Conservation (phyloP, 1,140 invertebrate genomes). For the Halesus radiatus region DNA sequence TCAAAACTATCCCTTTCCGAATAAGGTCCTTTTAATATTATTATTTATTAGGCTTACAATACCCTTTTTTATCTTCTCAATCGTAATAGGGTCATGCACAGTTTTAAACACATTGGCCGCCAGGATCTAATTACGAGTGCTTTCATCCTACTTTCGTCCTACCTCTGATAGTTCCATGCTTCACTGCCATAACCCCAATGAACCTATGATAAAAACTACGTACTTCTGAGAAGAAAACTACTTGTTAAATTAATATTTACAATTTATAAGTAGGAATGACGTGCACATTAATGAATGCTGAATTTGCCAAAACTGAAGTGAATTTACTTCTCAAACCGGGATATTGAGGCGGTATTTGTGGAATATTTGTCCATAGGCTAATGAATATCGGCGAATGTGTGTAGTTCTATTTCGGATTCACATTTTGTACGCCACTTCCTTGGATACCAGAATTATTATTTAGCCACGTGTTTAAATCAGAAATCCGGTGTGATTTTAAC, state of each 20-base stretch:
- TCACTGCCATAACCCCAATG: too few species aligned
- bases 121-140: too few species aligned
- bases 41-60: too few species aligned
- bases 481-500: neutral
- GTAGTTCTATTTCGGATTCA: neutral
- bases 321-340: neutral
- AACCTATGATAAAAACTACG: too few species aligned
- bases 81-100: too few species aligned
- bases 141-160: too few species aligned
- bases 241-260: neutral
- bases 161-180: too few species aligned
- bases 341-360: conserved; percentile 4
- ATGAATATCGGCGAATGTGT: neutral
- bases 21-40: too few species aligned
- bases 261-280: too few species aligned
- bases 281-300: neutral
- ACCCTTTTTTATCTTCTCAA: too few species aligned
- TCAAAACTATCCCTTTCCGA: too few species aligned
- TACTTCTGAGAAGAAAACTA: neutral
- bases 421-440: neutral
- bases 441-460: neutral
- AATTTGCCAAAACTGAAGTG: neutral
- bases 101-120: too few species aligned
- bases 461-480: neutral
- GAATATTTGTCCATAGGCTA: conserved; percentile 15